A percentile compares a stretch with the other conserved stretches of the same genome.
These are phyloP conservation scores for Scolopax rusticola DNA, from an alignment of 2,797 vertebrate genomes.

Conservation along the genomic window DNA sequence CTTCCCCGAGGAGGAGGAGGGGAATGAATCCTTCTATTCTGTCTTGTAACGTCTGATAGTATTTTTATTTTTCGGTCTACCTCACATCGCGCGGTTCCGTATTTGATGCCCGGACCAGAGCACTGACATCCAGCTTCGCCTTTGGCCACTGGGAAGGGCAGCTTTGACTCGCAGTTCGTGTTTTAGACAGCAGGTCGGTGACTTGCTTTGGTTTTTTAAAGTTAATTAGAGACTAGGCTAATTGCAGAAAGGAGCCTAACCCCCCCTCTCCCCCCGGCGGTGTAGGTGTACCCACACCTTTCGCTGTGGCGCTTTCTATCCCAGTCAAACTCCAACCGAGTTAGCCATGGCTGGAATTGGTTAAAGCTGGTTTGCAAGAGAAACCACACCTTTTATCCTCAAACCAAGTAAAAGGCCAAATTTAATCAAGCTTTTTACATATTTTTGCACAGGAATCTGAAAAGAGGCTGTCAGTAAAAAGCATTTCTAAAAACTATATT, in stretches of 20 bases:
- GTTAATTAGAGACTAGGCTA: neutral
- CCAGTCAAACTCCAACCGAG: neutral
- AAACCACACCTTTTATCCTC: neutral
- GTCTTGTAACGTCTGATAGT: neutral
- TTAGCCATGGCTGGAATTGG: neutral
- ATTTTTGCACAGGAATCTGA: neutral
- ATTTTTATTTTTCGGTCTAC: conserved; percentile 83
- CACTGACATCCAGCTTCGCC: conserved; percentile 68
- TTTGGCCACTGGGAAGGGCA: neutral
- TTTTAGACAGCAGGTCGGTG: neutral
- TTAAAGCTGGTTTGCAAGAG: neutral
- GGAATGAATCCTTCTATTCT: neutral
- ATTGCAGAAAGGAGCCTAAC: neutral
- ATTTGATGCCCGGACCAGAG: conserved; percentile 78
- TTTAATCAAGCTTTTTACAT: neutral
- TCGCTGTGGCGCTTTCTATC: neutral
- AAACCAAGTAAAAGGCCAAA: neutral
- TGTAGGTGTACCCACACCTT: neutral
- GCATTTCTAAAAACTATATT: neutral
- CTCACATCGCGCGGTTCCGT: conserved; percentile 79
- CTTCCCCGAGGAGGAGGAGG: too few species aligned
- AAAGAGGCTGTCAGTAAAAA: neutral
- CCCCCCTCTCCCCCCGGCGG: neutral
- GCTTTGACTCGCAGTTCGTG: neutral
- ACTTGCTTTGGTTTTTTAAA: conserved; percentile 41